Base-by-base conservation (phyloP, 2,797 vertebrate genomes). In the Esox masquinongy region DNA sequence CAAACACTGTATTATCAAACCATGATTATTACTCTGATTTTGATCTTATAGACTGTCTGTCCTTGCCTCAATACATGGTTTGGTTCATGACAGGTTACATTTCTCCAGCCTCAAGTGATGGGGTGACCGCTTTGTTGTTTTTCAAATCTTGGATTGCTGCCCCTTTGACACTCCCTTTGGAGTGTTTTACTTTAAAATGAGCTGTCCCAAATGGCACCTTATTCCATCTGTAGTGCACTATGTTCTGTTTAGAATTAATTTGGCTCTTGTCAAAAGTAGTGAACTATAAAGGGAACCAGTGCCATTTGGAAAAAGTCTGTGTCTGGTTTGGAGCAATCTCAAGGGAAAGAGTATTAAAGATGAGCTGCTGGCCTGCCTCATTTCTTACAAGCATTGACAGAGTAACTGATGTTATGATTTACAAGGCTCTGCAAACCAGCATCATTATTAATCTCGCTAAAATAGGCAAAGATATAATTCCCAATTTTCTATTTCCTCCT, bases 351-450 rank as follows among this genome's bases (percentile, higher is more conserved):
- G 80, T 29, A 39, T 86, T 85, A 84, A 79, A 70, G 84, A 81
- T 83, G 84, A 56, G 85, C 85, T 77, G 80, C 81, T 56, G 77
- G 86, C 81, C 86, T 86, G 36, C 36, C 85, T 77, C 22, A 83
- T 78, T 85, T 77, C 73, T 80, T 5, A 8, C 36, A 39, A 39
- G 74, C 49, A 31, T 73, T 86, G 75, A 84, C 88, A 80, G 78
- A 81, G 79, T 83, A 87, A 86, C 90, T 88, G 87, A 86, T 59
- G 74, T 63, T 70, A 82, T 91, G 90, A 91, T 90, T 91, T 87
- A 91, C 85, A 82, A 74, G 75, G 82, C 64, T 29, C 77, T 75
- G 86, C 87, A 86, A 89, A 89, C 87, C 77, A 86, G 86, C 89
- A 75, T 87, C 84, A 84, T 90, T 90, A 88, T 90, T 90, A 88